Evolutionary conservation across 2,113 vertebrate genomes (phyloP).

Genomic region (Athene cunicularia): DNA sequence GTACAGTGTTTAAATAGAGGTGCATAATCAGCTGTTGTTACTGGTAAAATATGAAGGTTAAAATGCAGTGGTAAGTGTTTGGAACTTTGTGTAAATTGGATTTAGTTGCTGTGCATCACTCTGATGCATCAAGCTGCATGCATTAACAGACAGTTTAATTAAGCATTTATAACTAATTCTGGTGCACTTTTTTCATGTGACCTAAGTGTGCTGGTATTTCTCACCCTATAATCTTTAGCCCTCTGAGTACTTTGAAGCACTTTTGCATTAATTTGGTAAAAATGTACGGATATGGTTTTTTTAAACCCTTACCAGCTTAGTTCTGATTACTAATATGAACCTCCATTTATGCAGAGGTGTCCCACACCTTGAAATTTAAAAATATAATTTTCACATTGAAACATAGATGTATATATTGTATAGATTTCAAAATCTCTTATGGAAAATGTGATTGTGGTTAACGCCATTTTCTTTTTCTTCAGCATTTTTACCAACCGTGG

Average conservation of each 20-base stretch:
- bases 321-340: conserved; percentile 72
- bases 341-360: conserved; percentile 80
- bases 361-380: conserved; percentile 80
- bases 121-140: conserved; percentile 95
- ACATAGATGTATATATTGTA: conserved; percentile 87
- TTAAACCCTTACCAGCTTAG: conserved; percentile 76
- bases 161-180: conserved; percentile 90
- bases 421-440: conserved; percentile 83
- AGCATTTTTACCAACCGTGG: conserved; percentile 76
- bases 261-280: conserved; percentile 87
- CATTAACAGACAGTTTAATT: conserved; percentile 93
- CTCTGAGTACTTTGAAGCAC: conserved; percentile 97
- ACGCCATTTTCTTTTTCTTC: conserved; percentile 72
- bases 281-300: conserved; percentile 69
- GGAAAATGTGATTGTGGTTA: conserved; percentile 80
- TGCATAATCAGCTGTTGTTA: conserved; percentile 87
- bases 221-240: conserved; percentile 93
- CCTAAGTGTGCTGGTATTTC: conserved; percentile 84
- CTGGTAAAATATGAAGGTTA: conserved; percentile 92
- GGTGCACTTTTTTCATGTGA: conserved; percentile 88
- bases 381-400: conserved; percentile 86
- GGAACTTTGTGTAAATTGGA: conserved; percentile 93
- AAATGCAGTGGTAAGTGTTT: conserved; percentile 94
- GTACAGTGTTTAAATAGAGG: conserved; percentile 89
- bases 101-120: conserved; percentile 88